A percentile compares a stretch with the other conserved stretches of the same genome.
These are phyloP conservation scores for Chaetogeoica ovagalla DNA, from an alignment of 2,888 invertebrate genomes.

Conservation along the genomic window DNA sequence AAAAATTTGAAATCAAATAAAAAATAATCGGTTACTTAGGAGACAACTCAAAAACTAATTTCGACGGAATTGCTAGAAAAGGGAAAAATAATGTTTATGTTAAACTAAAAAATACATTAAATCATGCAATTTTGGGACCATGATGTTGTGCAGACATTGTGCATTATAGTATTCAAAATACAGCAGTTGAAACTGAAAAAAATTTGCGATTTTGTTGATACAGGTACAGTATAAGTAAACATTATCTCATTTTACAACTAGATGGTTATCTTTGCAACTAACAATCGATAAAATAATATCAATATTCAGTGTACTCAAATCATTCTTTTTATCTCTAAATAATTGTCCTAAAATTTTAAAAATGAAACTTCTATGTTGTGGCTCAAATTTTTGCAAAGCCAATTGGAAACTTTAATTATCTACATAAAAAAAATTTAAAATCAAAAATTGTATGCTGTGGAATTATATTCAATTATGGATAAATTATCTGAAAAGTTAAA, in stretches of 20 bases:
- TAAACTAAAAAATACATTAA: constrained; percentile 26
- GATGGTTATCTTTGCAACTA: constrained; percentile 57
- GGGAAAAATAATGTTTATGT: constrained; percentile 4
- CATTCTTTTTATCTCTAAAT: constrained; percentile 57
- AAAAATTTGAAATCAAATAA: constrained; percentile 16
- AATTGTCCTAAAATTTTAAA: constrained; percentile 57
- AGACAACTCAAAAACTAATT: constrained; percentile 54
- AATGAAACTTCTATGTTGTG: constrained; percentile 54
- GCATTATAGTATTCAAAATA: constrained; percentile 58
- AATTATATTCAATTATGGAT: constrained; percentile 13
- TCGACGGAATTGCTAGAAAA: constrained; percentile 33
- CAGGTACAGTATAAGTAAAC: constrained; percentile 57
- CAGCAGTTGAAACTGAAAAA: constrained; percentile 58
- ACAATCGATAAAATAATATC: constrained; percentile 57
- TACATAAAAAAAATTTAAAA: constrained; percentile 14
- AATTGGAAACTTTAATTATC: constrained; percentile 4
- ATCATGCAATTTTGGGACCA: constrained; percentile 55
- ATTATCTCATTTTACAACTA: constrained; percentile 56
- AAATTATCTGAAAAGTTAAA: constrained; percentile 1
- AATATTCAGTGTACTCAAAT: constrained; percentile 56
- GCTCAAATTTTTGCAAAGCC: constrained; percentile 38
- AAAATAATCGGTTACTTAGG: constrained; percentile 46
- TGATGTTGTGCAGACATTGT: constrained; percentile 58
- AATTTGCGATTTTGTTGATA: constrained; percentile 58
- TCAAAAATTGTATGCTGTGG: neutral